Evolutionary conservation across 2,888 invertebrate species (phyloP).

Genomic region (Aleiodes testaceus): DNA sequence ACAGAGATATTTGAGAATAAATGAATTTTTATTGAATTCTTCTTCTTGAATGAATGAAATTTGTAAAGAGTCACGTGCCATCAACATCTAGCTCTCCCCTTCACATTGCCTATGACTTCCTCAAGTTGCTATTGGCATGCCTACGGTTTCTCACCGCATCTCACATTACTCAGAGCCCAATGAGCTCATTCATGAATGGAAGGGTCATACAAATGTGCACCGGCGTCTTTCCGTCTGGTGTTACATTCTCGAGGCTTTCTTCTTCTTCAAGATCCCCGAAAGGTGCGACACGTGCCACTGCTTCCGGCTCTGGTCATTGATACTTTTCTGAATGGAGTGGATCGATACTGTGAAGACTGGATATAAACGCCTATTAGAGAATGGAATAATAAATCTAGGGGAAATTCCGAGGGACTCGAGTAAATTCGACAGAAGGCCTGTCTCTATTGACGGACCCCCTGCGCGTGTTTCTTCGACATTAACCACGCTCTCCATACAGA

Average conservation of each 20-base stretch:
- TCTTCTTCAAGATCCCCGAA: conserved; percentile 30
- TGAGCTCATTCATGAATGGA: conserved; percentile 59
- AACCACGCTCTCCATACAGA: conserved; percentile 42
- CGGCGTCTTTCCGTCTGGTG: conserved; percentile 49
- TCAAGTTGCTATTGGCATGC: conserved; percentile 51
- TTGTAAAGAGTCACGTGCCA: conserved; percentile 48
- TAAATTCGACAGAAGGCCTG: conserved; percentile 47
- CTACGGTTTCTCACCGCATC: conserved; percentile 67
- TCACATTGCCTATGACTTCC: not conserved
- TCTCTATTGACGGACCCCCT: conserved; percentile 13
- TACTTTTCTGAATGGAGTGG: conserved; percentile 27
- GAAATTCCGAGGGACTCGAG: conserved; percentile 41
- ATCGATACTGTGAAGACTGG: too few species aligned
- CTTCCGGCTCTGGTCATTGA: conserved; percentile 47
- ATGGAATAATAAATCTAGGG: too few species aligned
- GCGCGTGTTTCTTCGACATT: conserved; percentile 55
- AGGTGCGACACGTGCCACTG: conserved; percentile 38
- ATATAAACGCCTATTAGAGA: too few species aligned
- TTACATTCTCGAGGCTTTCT: conserved; percentile 45
- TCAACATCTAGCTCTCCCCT: conserved; percentile 28
- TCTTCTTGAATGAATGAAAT: too few species aligned
- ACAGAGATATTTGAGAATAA: too few species aligned
- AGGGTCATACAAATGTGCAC: not conserved
- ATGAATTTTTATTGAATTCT: conserved; percentile 58
- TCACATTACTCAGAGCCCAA: conserved; percentile 61